A percentile compares a stretch with the other conserved stretches of the same genome.
Evolutionary conservation across 2,797 vertebrate genomes (phyloP).

Genomic region (Gallirallus australis): DNA sequence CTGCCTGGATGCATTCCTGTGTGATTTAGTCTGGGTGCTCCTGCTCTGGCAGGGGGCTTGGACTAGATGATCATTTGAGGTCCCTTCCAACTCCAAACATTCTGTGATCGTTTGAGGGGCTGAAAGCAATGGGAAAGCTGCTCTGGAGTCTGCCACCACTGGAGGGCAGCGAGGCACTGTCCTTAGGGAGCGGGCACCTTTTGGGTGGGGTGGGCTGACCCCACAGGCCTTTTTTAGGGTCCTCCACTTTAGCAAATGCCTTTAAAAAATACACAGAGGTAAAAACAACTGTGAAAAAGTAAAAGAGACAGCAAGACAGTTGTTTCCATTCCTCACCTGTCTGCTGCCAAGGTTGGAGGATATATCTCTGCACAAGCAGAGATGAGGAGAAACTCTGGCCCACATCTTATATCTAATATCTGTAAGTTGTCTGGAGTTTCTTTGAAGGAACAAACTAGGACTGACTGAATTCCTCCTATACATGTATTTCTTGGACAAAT

Average conservation of each 20-base stretch:
- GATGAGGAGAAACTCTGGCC: not conserved
- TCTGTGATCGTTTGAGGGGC: too few species aligned
- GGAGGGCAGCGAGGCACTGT: conserved; percentile 45
- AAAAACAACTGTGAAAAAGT: not conserved
- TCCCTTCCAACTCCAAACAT: too few species aligned
- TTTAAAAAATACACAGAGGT: not conserved
- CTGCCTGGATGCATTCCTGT: too few species aligned
- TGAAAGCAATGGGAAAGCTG: not conserved
- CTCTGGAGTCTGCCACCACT: not conserved
- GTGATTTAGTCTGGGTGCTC: too few species aligned
- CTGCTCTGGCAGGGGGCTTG: too few species aligned
- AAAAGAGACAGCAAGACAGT: not conserved
- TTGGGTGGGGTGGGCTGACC: not conserved
- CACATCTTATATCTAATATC: not conserved
- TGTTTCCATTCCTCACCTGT: not conserved
- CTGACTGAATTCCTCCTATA: not conserved
- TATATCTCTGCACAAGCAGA: not conserved
- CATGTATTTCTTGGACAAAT: fast-evolving
- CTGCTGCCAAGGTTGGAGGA: not conserved
- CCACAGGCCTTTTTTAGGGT: fast-evolving
- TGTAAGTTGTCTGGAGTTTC: not conserved
- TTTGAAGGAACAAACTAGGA: not conserved
- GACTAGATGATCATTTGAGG: too few species aligned
- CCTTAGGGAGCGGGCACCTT: fast-evolving
- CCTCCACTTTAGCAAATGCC: not conserved